Base-by-base conservation (phyloP, 2,888 invertebrate species). In the Tiliacea citrago region DNA sequence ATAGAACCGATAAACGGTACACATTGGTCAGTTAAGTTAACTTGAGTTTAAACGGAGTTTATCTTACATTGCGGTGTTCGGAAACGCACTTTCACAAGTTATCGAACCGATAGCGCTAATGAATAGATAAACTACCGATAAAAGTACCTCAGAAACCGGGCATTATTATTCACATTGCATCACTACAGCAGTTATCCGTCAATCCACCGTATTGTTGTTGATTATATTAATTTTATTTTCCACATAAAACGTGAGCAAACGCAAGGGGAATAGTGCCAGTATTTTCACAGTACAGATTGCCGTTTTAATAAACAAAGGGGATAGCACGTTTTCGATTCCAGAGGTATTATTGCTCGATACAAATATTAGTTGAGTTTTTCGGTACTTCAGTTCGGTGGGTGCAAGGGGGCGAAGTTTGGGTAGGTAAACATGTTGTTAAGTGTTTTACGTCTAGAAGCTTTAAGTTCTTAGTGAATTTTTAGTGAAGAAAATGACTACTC, bases 301-400 rank as follows among this genome's bases (percentile, higher is more conserved):
- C 53, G 35, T 73, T 83, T 81, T 83, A 81, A 69, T 83, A 81
- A 81, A 81, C 81, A 83, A 66, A 51, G 68, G 45, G 61, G 68
- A 83, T 62, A 69, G 81, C 81, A 81, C 83, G 81, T 81, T 73
- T 81, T 81, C 81, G 66, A 81, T 81, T 81, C 79, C 67, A 63
- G n/a, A 24, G 69, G 79, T 68, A 73, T 29, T 29, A 29, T 77
- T 68, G 60, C 53, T 66, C 49, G 47, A 63, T 51, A 67, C 79
- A 83, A 81, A 81, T 81, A 83, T 81, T 83, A 63, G 66, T 73
- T 63, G 66, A 78, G 78, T 78, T 77, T 81, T 71, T 68, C n/a
- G 68, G 42, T 53, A 47, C 47, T 61, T 68, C 29, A 65, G 51
- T 60, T 57, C 49, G 21, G 8, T 72, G 58, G 21, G 8, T 72